Conservation (phyloP, 2,797 vertebrate genomes). For the Sebastes hubbsi region DNA sequence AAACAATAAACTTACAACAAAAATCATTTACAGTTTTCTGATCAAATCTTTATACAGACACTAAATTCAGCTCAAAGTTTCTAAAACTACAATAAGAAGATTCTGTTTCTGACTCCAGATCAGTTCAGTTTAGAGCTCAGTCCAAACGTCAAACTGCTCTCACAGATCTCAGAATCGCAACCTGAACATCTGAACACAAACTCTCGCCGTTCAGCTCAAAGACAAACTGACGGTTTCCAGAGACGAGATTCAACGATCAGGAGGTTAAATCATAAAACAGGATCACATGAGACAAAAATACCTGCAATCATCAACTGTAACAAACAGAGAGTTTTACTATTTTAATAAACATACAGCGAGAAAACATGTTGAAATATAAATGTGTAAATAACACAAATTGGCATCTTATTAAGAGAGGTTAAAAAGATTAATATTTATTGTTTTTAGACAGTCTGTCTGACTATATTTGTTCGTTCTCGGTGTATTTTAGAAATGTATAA, state of each 20-base stretch:
- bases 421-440: neutral
- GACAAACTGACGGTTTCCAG: neutral
- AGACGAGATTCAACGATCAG: no score
- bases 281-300: neutral
- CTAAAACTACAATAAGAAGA: neutral
- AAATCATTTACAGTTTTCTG: slow-evolving; percentile 59
- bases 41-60: slow-evolving; percentile 69
- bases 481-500: neutral
- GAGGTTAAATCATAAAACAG: neutral
- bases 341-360: neutral
- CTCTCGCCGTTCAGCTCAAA: neutral
- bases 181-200: neutral
- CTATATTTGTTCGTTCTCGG: neutral
- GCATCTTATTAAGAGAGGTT: neutral
- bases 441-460: neutral
- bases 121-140: neutral
- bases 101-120: slow-evolving; percentile 28
- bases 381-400: neutral
- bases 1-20: slow-evolving; percentile 66
- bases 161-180: neutral
- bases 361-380: neutral
- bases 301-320: neutral
- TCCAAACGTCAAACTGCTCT: neutral
- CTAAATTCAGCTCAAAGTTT: neutral
- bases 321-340: neutral